A percentile compares a stretch with the other conserved stretches of the same genome.
Conservation (phyloP, 2,888 invertebrate genomes). For the Epicampocera succincta region DNA sequence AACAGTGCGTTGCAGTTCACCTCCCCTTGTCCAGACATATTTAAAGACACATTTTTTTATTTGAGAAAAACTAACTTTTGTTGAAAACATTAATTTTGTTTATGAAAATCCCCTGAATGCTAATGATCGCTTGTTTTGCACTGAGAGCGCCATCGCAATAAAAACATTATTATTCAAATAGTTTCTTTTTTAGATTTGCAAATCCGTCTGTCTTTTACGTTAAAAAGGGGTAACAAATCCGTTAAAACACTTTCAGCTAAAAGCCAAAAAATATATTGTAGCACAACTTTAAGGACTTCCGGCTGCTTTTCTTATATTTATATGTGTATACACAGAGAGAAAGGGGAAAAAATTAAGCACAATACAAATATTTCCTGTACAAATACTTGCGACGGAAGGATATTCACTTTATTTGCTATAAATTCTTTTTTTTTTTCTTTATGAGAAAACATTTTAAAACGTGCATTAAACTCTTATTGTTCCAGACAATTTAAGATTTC, state of each 20-base stretch:
- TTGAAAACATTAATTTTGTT: conserved; percentile 68
- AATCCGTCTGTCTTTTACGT: conserved; percentile 27
- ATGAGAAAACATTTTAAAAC: conserved; percentile 39
- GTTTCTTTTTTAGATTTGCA: conserved; percentile 34
- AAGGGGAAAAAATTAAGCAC: conserved; percentile 29
- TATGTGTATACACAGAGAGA: conserved; percentile 78
- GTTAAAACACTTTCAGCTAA: conserved; percentile 12
- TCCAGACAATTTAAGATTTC: conserved; percentile 13
- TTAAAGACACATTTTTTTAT: background rate
- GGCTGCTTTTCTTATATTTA: conserved; percentile 78
- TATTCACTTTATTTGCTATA: conserved; percentile 62
- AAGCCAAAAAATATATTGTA: conserved; percentile 49
- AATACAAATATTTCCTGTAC: conserved; percentile 52
- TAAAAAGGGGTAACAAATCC: conserved; percentile 2
- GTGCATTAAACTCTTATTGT: conserved; percentile 56
- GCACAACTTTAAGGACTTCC: conserved; percentile 72
- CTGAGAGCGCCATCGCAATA: background rate
- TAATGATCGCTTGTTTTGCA: conserved; percentile 59
- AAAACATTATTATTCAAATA: conserved; percentile 13
- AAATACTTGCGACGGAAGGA: conserved; percentile 68
- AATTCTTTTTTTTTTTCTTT: conserved; percentile 8
- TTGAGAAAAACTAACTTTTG: conserved; percentile 7
- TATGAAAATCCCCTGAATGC: conserved; percentile 65
- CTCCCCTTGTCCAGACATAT: no score
- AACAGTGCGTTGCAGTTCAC: no score